Percentiles rank a stretch among this genome's conserved stretches.
These are phyloP conservation scores for Sinocyclocheilus grahami DNA, from an alignment of 2,113 vertebrate species.

Conservation along the genomic window DNA sequence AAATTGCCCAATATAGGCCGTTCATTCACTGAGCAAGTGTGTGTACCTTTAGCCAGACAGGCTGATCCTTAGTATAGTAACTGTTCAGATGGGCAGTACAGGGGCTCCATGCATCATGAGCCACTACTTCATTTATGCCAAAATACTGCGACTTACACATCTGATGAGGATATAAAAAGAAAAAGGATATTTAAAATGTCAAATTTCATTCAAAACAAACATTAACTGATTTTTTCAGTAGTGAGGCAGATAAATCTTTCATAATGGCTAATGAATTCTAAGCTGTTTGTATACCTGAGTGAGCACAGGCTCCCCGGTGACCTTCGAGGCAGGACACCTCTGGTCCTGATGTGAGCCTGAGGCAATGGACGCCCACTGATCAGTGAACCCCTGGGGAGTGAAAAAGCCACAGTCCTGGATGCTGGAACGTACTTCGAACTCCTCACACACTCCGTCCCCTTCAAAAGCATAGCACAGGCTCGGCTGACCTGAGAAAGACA, in stretches of 20 bases:
- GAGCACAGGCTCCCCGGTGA: slow-evolving; percentile 82
- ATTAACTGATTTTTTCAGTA: too few species aligned
- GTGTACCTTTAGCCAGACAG: slow-evolving; percentile 86
- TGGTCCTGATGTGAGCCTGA: slow-evolving; percentile 81
- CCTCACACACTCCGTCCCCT: slow-evolving; percentile 87
- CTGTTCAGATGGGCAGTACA: slow-evolving; percentile 72
- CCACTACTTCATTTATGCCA: slow-evolving; percentile 66
- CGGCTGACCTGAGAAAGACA: slow-evolving; percentile 81
- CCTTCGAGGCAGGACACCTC: slow-evolving; percentile 80
- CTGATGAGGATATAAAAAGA: slow-evolving; percentile 62
- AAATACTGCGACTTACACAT: slow-evolving; percentile 78
- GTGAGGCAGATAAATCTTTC: not conserved
- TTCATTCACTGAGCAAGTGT: not conserved
- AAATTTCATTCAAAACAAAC: too few species aligned
- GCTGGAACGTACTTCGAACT: slow-evolving; percentile 83
- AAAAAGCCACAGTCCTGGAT: slow-evolving; percentile 84
- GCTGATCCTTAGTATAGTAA: slow-evolving; percentile 65
- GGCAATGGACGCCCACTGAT: slow-evolving; percentile 88
- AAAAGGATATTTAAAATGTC: too few species aligned
- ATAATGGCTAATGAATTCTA: not conserved
- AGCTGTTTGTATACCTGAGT: slow-evolving; percentile 73
- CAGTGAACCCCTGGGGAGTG: slow-evolving; percentile 81
- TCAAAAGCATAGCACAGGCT: slow-evolving; percentile 88
- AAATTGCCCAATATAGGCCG: not conserved
- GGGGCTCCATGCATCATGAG: slow-evolving; percentile 83